Evolutionary conservation across 2,113 vertebrate genomes (phyloP).

Genomic region (Odontesthes bonariensis): DNA sequence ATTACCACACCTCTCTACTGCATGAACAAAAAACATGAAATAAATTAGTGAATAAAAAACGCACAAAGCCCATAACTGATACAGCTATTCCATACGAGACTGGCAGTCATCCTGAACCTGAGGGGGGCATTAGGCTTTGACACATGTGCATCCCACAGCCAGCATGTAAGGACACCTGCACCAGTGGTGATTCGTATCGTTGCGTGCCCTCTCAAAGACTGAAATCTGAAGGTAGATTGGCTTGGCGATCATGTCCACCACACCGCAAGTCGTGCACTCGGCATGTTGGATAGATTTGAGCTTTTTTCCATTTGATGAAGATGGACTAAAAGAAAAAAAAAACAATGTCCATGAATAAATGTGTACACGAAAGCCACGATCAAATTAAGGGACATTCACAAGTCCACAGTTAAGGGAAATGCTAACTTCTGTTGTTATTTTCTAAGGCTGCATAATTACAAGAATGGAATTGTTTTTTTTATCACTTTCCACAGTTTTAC

Average conservation of each 20-base stretch:
- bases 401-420: too few species aligned
- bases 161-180: constrained; percentile 43
- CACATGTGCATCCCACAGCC: constrained; percentile 61
- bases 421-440: too few species aligned
- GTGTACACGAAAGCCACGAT: too few species aligned
- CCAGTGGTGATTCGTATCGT: accelerated
- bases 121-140: neutral
- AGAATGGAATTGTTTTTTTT: too few species aligned
- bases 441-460: too few species aligned
- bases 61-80: neutral
- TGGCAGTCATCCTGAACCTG: too few species aligned
- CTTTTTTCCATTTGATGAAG: accelerated
- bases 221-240: constrained; percentile 1
- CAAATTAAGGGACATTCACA: too few species aligned
- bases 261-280: accelerated
- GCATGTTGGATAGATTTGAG: accelerated
- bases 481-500: too few species aligned
- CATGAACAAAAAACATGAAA: too few species aligned
- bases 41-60: neutral
- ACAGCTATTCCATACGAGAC: neutral
- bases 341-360: neutral
- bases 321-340: accelerated
- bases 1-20: too few species aligned
- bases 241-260: accelerated
- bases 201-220: accelerated